These are phyloP conservation scores for Apamea sordens DNA, from an alignment of 2,888 invertebrate genomes.

Conservation along the genomic window DNA sequence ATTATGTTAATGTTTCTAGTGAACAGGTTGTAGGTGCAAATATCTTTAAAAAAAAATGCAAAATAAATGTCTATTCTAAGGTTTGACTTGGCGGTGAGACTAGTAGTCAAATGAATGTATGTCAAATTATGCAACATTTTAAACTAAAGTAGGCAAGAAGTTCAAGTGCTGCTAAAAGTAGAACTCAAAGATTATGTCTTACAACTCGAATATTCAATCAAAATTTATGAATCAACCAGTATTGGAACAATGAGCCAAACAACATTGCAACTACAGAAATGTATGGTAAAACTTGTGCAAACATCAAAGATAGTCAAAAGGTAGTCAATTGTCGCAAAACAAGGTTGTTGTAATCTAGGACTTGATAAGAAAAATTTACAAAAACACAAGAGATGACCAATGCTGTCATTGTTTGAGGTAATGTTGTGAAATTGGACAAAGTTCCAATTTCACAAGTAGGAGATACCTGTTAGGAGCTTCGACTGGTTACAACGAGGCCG, in stretches of 20 bases:
- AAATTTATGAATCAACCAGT: neutral
- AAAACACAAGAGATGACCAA: constrained; percentile 12
- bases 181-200: neutral
- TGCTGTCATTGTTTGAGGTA: constrained; percentile 43
- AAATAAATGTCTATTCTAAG: neutral
- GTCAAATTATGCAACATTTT: constrained; percentile 28
- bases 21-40: too few species aligned
- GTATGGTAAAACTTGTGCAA: constrained; percentile 8
- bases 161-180: neutral
- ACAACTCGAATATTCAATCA: neutral
- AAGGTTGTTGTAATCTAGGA: constrained; percentile 20
- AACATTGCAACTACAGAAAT: constrained; percentile 14
- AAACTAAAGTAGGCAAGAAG: constrained; percentile 22
- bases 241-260: neutral
- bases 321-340: constrained; percentile 17
- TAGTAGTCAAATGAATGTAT: constrained; percentile 8
- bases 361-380: constrained; percentile 31
- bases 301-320: constrained; percentile 21
- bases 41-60: too few species aligned
- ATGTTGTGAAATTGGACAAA: constrained; percentile 60
- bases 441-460: constrained; percentile 65
- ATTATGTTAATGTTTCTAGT: too few species aligned
- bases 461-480: constrained; percentile 82
- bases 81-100: constrained; percentile 16
- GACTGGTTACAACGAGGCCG: constrained; percentile 80